phyloP scores from a whole-genome alignment of 1,140 invertebrate genomes.

The Coptotermes formosanus region DNA sequence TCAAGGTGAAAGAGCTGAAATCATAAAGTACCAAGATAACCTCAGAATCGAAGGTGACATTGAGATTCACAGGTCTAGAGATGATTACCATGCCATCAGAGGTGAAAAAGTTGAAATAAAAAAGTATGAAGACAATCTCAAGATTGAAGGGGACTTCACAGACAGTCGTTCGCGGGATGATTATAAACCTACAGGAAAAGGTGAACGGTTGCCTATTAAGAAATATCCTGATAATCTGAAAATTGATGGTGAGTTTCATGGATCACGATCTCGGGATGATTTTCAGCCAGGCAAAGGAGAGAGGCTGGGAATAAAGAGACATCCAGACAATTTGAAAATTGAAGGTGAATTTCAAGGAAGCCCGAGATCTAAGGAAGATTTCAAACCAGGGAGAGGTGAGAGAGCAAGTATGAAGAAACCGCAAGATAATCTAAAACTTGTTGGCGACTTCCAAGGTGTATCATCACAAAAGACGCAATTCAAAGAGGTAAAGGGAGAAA shows the following conservation, averaged over 20 bases:
- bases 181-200: slow-evolving; percentile 41
- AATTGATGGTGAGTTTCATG: slow-evolving; percentile 45
- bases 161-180: slow-evolving; percentile 42
- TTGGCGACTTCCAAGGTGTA: slow-evolving; percentile 52
- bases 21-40: slow-evolving; percentile 53
- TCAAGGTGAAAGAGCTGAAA: slow-evolving; percentile 42
- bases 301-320: slow-evolving; percentile 37
- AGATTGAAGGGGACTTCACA: slow-evolving; percentile 63
- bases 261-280: slow-evolving; percentile 44
- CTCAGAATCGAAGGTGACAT: slow-evolving; percentile 55
- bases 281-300: slow-evolving; percentile 37
- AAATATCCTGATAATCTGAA: slow-evolving; percentile 41
- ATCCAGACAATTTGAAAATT: slow-evolving; percentile 58
- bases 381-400: slow-evolving; percentile 42
- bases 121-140: slow-evolving; percentile 53
- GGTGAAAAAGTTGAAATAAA: slow-evolving; percentile 51
- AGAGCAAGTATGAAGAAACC: slow-evolving; percentile 41
- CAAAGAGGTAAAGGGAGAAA: slow-evolving; percentile 52
- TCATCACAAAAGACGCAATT: slow-evolving; percentile 51
- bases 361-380: slow-evolving; percentile 43
- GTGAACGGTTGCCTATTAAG: slow-evolving; percentile 45
- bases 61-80: slow-evolving; percentile 43
- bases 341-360: slow-evolving; percentile 52
- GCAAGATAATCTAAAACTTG: slow-evolving; percentile 52
- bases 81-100: slow-evolving; percentile 36